phyloP scores from a whole-genome alignment of 2,113 vertebrate species.

The Dendrocopos noguchii region DNA sequence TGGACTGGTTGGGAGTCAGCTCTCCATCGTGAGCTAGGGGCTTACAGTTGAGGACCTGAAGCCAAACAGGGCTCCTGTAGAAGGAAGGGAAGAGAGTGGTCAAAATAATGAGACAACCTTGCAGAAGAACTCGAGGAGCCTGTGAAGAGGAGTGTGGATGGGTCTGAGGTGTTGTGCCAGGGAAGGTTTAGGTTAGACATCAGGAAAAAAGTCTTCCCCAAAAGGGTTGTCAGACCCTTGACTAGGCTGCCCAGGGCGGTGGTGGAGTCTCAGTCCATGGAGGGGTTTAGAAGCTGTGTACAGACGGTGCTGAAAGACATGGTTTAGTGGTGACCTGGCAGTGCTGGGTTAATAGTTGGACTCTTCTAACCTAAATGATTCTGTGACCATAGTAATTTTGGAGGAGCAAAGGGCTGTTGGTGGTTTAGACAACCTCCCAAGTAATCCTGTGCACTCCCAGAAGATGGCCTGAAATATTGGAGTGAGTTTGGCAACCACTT shows the following conservation, averaged over 20 bases:
- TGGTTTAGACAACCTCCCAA: background rate
- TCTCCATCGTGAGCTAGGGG: fast-evolving
- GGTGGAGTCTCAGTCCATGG: background rate
- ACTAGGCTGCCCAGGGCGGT: background rate
- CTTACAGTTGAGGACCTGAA: fast-evolving
- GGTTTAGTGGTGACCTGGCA: no score
- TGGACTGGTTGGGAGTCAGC: fast-evolving
- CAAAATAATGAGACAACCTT: background rate
- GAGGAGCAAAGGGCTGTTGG: background rate
- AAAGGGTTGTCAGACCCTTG: background rate
- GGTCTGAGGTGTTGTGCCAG: background rate
- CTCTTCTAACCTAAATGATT: background rate
- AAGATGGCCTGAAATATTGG: background rate
- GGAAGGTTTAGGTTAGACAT: no score
- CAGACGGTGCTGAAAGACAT: no score
- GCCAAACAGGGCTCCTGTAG: background rate
- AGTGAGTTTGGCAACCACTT: background rate
- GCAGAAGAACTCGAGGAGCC: background rate
- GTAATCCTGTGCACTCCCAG: background rate
- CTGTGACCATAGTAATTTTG: background rate
- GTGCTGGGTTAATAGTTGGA: no score
- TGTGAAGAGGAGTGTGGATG: background rate
- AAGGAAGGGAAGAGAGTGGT: fast-evolving
- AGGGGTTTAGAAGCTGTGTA: no score
- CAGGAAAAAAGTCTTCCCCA: background rate